Percentiles rank a stretch among this genome's conserved stretches.
These are phyloP conservation scores for Neotoxoptera formosana DNA, from an alignment of 1,140 invertebrate species.

Conservation along the genomic window DNA sequence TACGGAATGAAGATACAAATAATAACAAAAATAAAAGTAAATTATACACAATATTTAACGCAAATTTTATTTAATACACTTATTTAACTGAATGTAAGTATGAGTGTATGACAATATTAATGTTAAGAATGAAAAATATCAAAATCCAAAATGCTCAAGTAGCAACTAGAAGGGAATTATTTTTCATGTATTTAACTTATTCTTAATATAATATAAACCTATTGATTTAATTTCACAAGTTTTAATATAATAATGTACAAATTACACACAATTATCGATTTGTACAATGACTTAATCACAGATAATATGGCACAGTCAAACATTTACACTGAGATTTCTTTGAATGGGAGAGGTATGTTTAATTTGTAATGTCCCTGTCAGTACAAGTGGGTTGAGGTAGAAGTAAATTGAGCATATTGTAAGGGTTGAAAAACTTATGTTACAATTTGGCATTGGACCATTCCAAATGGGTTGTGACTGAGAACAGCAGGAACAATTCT, in stretches of 20 bases:
- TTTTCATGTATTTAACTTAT: neutral
- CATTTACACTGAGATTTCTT: neutral
- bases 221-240: neutral
- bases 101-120: neutral
- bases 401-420: neutral
- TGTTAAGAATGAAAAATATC: neutral
- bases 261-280: neutral
- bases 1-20: neutral
- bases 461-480: constrained; percentile 84
- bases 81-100: neutral
- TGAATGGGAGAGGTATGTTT: neutral
- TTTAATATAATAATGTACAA: neutral
- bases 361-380: neutral
- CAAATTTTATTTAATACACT: neutral
- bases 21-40: neutral
- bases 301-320: neutral
- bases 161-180: neutral
- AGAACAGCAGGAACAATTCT: constrained; percentile 70
- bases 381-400: neutral
- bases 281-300: neutral
- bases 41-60: neutral
- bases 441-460: constrained; percentile 71
- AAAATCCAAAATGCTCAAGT: neutral
- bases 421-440: constrained; percentile 63
- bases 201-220: neutral